phyloP scores from a whole-genome alignment of 2,888 invertebrate genomes.

The Caenorhabditis wallacei region DNA sequence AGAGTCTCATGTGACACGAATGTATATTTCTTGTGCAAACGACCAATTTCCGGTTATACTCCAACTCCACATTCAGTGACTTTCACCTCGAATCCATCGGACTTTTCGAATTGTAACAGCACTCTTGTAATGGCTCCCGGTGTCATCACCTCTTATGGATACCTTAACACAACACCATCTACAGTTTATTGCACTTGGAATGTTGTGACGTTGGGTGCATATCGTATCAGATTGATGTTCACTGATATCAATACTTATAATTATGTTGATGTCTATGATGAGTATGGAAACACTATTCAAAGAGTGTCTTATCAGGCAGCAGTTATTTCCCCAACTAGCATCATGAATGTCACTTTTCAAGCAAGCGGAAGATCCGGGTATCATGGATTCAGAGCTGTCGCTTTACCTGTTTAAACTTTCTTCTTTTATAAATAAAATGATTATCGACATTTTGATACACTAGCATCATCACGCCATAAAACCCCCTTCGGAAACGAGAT shows the following conservation, averaged over 20 bases:
- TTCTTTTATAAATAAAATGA: no score
- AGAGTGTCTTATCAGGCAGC: neutral
- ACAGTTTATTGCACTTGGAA: slow-evolving; percentile 14
- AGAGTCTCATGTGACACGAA: neutral
- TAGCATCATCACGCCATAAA: no score
- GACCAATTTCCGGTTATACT: neutral
- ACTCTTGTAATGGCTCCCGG: slow-evolving; percentile 40
- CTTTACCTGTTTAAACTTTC: no score
- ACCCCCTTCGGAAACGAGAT: no score
- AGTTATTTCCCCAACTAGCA: neutral
- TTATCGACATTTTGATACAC: no score
- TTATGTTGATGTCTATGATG: neutral
- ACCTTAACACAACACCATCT: neutral
- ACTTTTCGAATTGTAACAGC: slow-evolving; percentile 39
- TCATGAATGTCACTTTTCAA: neutral
- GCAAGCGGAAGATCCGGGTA: slow-evolving; percentile 1
- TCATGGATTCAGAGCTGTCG: slow-evolving; percentile 7
- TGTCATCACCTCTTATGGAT: slow-evolving; percentile 20
- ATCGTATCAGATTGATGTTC: slow-evolving; percentile 10
- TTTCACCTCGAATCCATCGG: neutral
- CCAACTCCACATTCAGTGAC: neutral
- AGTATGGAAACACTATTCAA: neutral
- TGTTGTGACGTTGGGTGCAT: neutral
- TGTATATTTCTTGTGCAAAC: slow-evolving; percentile 8
- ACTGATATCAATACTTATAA: neutral